These are phyloP conservation scores for Buteo buteo DNA, from an alignment of 2,113 vertebrate genomes.

Conservation along the genomic window DNA sequence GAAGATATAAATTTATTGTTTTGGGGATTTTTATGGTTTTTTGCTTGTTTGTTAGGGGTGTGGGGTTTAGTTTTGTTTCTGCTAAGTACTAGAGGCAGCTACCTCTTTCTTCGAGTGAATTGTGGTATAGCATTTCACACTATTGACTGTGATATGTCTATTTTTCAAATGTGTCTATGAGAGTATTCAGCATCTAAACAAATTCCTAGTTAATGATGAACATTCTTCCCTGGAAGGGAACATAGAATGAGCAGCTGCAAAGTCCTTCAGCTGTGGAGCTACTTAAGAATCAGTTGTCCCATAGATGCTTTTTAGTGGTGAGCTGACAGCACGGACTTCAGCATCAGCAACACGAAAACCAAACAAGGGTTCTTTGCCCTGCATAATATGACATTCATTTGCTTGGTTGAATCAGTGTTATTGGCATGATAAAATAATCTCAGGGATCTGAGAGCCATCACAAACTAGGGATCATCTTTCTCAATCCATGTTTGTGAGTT, in stretches of 20 bases:
- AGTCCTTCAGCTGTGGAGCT: not conserved
- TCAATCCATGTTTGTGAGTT: not conserved
- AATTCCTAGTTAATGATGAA: not conserved
- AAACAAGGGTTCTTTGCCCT: not conserved
- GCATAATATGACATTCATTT: not conserved
- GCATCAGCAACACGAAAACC: not conserved
- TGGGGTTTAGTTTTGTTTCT: not conserved
- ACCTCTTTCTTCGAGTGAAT: not conserved
- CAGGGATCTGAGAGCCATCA: not conserved
- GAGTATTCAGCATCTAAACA: not conserved
- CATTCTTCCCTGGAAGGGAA: not conserved
- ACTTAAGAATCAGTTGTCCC: not conserved
- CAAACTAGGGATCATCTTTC: not conserved
- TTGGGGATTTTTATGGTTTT: accelerated
- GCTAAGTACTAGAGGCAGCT: not conserved
- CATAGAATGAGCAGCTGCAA: not conserved
- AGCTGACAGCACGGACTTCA: not conserved
- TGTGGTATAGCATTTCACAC: not conserved
- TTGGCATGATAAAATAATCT: not conserved
- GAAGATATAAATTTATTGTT: not conserved
- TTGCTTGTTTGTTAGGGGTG: not conserved
- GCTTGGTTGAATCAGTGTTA: not conserved
- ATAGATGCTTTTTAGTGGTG: not conserved
- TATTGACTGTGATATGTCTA: not conserved
- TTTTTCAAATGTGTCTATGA: not conserved